Base-by-base conservation (phyloP, 2,888 invertebrate genomes). In the Rhagonycha lutea region DNA sequence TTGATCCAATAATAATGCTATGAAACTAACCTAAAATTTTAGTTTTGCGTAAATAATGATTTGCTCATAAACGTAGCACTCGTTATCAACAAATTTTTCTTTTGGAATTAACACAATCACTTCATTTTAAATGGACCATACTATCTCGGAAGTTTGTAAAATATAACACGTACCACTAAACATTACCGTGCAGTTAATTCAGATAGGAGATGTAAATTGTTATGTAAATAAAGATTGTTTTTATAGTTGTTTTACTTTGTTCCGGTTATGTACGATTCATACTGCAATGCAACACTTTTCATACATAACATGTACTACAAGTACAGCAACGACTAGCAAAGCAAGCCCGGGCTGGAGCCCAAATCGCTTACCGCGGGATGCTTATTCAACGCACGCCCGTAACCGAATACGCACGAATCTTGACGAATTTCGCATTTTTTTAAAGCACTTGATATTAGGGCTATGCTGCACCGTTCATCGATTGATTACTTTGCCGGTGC, bases 331-430 rank as follows among this genome's bases (percentile, higher is more conserved):
- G 70, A 76, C 81, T 82, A 80, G 80, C 80, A 77, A 79, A 78
- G 78, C 79, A 79, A 79, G 82, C 81, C 82, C 81, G 81, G 82
- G 82, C 80, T 80, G 77, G 79, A 75, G 76, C 80, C 79, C 77
- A 78, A 79, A 73, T 79, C 79, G 81, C 81, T 76, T 80, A 80
- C 79, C 80, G 79, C 80, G 79, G 79, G 79, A 77, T 75, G 78
- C 80, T 76, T 79, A 79, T 80, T 80, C 82, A 81, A 80, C 81
- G 80, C 81, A 81, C 79, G 81, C 80, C 80, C 80, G 80, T 76
- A 65, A 70, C 79, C 82, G 81, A 80, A 79, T 75, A 76, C 76
- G 72, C 77, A 79, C 82, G 82, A 80, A 75, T 76, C 74, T 77
- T 74, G 76, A 78, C 82, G 82, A 82, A 71, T 70, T 65, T 73